A percentile compares a stretch with the other conserved stretches of the same genome.
Evolutionary conservation across 2,797 vertebrate genomes (phyloP).

Genomic region (Heteromormyrus szaboi): DNA sequence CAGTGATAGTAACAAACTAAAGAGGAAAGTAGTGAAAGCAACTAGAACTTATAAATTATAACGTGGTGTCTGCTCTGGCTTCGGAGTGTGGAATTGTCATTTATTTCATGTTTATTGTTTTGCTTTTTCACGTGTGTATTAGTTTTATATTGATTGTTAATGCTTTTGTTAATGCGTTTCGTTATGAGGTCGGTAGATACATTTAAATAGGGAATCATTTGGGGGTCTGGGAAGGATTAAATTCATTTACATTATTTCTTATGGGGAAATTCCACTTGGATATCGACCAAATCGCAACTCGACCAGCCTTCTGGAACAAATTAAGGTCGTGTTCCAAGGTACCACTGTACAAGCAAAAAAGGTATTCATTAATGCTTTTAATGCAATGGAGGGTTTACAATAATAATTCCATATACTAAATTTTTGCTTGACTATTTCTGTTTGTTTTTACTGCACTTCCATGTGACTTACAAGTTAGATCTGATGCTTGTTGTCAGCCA

Average conservation of each 20-base stretch:
- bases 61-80: not conserved
- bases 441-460: not conserved
- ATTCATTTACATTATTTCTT: not conserved
- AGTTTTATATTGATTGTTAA: not conserved
- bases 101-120: not conserved
- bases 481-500: not conserved
- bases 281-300: not conserved
- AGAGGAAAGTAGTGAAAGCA: not conserved
- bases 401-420: not conserved
- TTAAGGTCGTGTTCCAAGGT: not conserved
- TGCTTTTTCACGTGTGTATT: not conserved
- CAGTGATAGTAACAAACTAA: not conserved
- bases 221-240: not conserved
- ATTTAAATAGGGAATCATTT: not conserved
- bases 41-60: not conserved
- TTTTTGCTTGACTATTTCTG: not conserved
- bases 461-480: not conserved
- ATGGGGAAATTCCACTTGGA: not conserved
- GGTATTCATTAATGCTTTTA: not conserved
- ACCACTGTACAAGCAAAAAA: not conserved
- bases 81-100: not conserved
- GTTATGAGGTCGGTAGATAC: not conserved
- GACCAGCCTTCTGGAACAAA: not conserved
- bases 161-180: not conserved
- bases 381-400: not conserved